Evolutionary conservation across 2,888 invertebrate species (phyloP).

Genomic region (Rhagium mordax): DNA sequence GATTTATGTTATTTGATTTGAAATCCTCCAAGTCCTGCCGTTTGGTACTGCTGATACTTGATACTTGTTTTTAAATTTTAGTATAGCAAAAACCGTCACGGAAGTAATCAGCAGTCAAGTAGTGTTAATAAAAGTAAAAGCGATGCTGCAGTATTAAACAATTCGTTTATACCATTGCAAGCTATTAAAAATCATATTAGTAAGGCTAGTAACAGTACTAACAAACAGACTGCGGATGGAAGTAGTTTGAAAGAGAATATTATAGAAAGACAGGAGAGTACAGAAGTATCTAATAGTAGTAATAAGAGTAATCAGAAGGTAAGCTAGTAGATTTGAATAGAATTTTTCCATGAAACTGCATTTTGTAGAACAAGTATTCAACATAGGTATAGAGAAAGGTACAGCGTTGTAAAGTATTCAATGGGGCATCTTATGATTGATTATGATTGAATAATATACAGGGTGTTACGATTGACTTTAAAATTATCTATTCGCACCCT

Average conservation of each 20-base stretch:
- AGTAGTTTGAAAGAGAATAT: constrained; percentile 6
- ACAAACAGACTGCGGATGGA: constrained; percentile 20
- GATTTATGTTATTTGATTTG: not conserved
- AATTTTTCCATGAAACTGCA: not conserved
- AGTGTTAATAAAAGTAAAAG: constrained; percentile 32
- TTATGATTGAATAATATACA: too few relatives aligned
- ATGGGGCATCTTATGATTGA: too few relatives aligned
- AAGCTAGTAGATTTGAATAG: not conserved
- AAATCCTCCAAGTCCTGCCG: not conserved
- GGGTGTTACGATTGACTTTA: too few relatives aligned
- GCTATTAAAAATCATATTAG: constrained; percentile 70
- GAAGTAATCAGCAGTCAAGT: not conserved
- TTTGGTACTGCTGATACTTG: too few relatives aligned
- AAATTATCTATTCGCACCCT: too few relatives aligned
- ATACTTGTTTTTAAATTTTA: too few relatives aligned
- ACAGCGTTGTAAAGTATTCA: too few relatives aligned
- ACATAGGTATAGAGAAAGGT: too few relatives aligned
- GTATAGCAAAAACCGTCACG: too few relatives aligned
- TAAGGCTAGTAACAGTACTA: constrained; percentile 31
- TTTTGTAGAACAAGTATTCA: too few relatives aligned
- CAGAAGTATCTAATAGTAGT: constrained; percentile 3
- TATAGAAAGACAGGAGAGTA: constrained; percentile 14
- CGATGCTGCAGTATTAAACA: constrained; percentile 47
- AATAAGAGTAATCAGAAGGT: constrained; percentile 21
- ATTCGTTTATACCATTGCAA: constrained; percentile 74